Base-by-base conservation (phyloP, 2,797 vertebrate genomes). In the Bucorvus abyssinicus region DNA sequence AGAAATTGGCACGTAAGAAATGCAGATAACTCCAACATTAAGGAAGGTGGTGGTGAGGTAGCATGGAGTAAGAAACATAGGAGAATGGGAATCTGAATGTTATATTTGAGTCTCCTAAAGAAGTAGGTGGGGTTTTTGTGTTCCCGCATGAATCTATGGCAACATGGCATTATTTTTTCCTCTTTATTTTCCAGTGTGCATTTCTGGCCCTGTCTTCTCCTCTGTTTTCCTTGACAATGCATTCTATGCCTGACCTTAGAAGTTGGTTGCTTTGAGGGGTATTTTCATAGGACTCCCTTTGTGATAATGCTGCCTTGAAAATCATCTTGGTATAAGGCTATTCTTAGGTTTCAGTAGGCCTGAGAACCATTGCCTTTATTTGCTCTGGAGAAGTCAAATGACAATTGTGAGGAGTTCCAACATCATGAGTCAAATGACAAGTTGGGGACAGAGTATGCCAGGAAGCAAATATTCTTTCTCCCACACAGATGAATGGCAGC, bases 361-460 rank as follows among this genome's bases (percentile, higher is more conserved):
- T 53, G 45, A 45, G 8, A 77, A 4, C 11, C 17, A 49, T 38
- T 75, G 29, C 12, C 67, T 82, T 79, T 47, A 3, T 14, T 74
- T 77, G 18, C 4, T 29, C 22, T 10, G 4, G 44, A 32, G 45
- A 89, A 83, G 32, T 38, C 47, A 47, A 45, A 60, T 56, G 36
- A 63, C 26, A 24, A 3, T 71, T 0, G 0, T 70, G 53, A 87
- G 13, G 10, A 6, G 1, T 70, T 45, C 23, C 45, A 63, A 27
- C 5, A 26, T 83, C 26, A 44, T 74, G 29, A 94, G 44, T 71
- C 45, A 88, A 80, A 65, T n/a, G 29, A n/a, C 23, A 88, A 55
- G 21, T 0, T n/a, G 6, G 24, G 15, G 10, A 57, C 68, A 57
- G 27, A 59, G 4, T 45, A 18, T 29, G n/a, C 15, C 12, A 60